Conservation (phyloP, 2,888 invertebrate species). For the Diachrysia chrysitis region DNA sequence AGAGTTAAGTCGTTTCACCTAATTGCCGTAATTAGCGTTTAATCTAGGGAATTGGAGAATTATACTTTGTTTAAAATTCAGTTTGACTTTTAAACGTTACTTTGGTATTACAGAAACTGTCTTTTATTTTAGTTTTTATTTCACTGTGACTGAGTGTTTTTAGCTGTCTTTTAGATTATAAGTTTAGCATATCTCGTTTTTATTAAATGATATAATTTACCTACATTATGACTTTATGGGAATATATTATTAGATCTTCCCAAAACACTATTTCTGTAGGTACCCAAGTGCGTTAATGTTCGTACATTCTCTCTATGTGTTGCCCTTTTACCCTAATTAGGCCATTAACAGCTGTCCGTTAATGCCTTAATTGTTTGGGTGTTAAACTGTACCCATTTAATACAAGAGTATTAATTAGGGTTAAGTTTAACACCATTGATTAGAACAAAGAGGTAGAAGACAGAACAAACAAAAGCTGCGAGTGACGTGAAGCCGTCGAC, state of each 20-base stretch:
- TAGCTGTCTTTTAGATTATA: not conserved
- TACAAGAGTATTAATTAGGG: not conserved
- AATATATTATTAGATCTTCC: too few species aligned
- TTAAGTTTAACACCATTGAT: not conserved
- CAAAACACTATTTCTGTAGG: not conserved
- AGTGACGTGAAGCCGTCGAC: too few species aligned
- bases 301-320: not conserved
- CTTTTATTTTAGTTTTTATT: not conserved
- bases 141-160: too few species aligned
- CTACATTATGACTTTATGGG: too few species aligned
- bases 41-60: not conserved
- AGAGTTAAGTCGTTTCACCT: slow-evolving; percentile 13
- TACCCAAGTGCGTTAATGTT: not conserved
- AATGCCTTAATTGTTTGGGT: slow-evolving; percentile 2
- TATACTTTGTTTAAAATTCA: slow-evolving; percentile 1
- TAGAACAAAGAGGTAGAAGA: not conserved
- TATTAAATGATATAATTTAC: too few species aligned
- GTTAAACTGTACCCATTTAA: not conserved
- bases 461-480: not conserved
- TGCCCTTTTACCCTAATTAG: slow-evolving; percentile 1
- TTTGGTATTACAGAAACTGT: not conserved
- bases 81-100: not conserved
- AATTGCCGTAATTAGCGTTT: slow-evolving; percentile 7
- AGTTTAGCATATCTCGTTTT: not conserved
- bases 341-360: not conserved